phyloP scores from a whole-genome alignment of 2,113 vertebrate species.

The Chrysochloris asiatica region DNA sequence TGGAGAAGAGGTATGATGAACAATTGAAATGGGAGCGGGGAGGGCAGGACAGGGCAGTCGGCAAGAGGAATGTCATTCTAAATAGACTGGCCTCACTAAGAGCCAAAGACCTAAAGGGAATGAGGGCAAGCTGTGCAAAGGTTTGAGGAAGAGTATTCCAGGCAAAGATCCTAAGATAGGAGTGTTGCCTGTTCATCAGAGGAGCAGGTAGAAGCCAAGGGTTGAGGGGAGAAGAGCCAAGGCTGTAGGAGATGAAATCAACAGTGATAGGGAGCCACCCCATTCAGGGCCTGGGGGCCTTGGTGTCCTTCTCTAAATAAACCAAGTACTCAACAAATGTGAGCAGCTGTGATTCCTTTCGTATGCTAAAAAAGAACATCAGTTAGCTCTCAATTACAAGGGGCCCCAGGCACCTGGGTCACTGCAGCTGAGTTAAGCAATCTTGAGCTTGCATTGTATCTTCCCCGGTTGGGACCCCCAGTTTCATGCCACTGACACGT shows the following conservation, averaged over 20 bases:
- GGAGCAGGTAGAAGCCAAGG: no score
- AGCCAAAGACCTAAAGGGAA: not conserved
- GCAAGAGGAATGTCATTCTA: not conserved
- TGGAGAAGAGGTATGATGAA: no score
- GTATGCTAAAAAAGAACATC: no score
- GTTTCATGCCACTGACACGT: not conserved
- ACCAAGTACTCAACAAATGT: not conserved
- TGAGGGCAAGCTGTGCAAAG: not conserved
- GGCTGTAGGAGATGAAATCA: not conserved
- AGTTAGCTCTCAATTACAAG: not conserved
- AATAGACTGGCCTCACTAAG: not conserved
- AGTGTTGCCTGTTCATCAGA: not conserved
- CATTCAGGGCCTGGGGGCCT: no score
- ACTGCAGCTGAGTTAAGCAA: not conserved
- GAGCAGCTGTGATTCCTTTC: not conserved
- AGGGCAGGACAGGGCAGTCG: no score
- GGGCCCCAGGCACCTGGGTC: rapidly evolving
- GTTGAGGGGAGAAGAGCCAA: not conserved
- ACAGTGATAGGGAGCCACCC: no score
- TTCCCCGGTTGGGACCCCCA: not conserved
- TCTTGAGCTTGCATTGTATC: not conserved
- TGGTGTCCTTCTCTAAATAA: not conserved
- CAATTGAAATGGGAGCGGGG: no score
- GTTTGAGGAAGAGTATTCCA: not conserved
- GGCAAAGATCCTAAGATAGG: not conserved